Percentiles rank a stretch among this genome's conserved stretches.
Conservation (phyloP, 1,140 invertebrate genomes). For the Phymastichus coffea region DNA sequence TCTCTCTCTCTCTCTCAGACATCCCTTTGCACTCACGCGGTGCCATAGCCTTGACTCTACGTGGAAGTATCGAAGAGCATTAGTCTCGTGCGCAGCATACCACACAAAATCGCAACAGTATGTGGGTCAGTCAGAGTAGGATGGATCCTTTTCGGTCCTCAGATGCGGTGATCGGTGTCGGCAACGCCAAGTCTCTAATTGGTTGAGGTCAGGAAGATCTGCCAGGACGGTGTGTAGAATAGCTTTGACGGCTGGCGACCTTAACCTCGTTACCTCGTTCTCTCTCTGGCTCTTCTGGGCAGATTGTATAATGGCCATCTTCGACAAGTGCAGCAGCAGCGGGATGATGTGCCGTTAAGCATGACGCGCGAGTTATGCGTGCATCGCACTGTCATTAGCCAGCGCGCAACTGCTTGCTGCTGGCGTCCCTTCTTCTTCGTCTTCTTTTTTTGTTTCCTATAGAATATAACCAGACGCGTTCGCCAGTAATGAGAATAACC, state of each 20-base stretch:
- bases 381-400: slow-evolving; percentile 15
- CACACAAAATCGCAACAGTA: slow-evolving; percentile 30
- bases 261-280: slow-evolving; percentile 44
- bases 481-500: no score
- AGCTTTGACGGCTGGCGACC: slow-evolving; percentile 39
- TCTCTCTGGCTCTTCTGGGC: background rate
- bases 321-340: slow-evolving; percentile 39
- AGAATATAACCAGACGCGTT: no score
- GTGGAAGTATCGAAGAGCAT: slow-evolving; percentile 22
- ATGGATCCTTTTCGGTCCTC: slow-evolving; percentile 12
- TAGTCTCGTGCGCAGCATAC: no score
- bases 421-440: background rate
- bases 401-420: background rate
- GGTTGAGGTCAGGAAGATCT: slow-evolving; percentile 24
- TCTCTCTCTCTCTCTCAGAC: slow-evolving; percentile 26
- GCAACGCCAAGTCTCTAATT: slow-evolving; percentile 16
- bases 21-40: slow-evolving; percentile 43
- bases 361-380: background rate
- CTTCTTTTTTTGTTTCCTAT: no score
- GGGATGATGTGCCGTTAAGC: slow-evolving; percentile 31
- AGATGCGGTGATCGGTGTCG: background rate
- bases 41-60: slow-evolving; percentile 17
- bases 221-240: slow-evolving; percentile 35
- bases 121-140: slow-evolving; percentile 33
- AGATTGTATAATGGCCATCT: slow-evolving; percentile 13